Percentiles rank a stretch among this genome's conserved stretches.
These are phyloP conservation scores for Agapornis roseicollis DNA, from an alignment of 2,113 vertebrate species.

Conservation along the genomic window DNA sequence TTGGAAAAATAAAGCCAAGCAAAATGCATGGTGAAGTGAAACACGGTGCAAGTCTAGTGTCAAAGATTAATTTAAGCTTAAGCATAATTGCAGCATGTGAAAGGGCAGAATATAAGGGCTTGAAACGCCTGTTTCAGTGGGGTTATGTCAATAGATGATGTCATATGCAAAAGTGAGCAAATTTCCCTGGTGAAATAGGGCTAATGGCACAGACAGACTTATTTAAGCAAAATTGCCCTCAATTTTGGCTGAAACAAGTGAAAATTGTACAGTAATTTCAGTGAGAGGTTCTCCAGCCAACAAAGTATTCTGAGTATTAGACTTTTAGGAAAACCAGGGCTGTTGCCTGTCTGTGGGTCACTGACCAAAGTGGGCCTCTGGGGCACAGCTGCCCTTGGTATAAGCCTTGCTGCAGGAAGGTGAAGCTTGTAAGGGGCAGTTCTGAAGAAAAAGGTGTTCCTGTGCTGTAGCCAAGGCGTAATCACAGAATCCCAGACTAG, in stretches of 20 bases:
- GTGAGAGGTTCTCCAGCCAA: not conserved
- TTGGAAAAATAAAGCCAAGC: not conserved
- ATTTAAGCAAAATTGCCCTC: conserved; percentile 58
- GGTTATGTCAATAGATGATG: conserved; percentile 56
- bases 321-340: not conserved
- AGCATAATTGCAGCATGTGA: not conserved
- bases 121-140: conserved; percentile 1
- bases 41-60: not conserved
- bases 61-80: not conserved
- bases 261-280: conserved; percentile 61
- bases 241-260: conserved; percentile 58
- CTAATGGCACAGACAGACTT: conserved; percentile 29
- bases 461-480: not conserved
- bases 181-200: conserved; percentile 44
- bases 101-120: not conserved
- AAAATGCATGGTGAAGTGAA: not conserved
- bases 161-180: conserved; percentile 33
- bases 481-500: not conserved
- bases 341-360: not conserved
- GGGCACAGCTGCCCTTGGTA: rapidly evolving
- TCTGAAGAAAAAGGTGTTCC: rapidly evolving
- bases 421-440: rapidly evolving
- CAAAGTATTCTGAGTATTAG: not conserved
- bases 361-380: not conserved
- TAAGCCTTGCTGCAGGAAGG: not conserved